Percentiles rank a stretch among this genome's conserved stretches.
phyloP scores from a whole-genome alignment of 2,113 vertebrate species.

The Aviceda subcristata region DNA sequence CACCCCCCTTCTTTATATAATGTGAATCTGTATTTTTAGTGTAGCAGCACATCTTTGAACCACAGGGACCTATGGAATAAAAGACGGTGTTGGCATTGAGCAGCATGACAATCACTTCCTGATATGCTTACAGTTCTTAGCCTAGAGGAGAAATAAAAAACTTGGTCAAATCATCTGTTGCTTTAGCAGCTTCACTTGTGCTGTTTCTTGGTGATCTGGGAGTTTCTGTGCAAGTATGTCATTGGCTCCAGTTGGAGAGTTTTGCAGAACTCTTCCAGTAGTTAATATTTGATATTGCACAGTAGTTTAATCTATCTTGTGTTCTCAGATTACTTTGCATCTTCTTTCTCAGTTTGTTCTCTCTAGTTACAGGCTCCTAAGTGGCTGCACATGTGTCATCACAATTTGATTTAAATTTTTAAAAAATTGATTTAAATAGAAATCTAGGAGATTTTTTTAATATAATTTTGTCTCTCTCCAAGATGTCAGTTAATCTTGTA shows the following conservation, averaged over 20 bases:
- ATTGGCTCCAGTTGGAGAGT: background rate
- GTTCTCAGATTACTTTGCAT: background rate
- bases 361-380: background rate
- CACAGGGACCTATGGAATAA: background rate
- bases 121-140: background rate
- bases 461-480: background rate
- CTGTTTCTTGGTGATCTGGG: background rate
- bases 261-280: background rate
- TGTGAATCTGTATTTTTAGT: background rate
- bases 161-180: background rate
- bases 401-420: background rate
- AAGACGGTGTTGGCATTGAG: background rate
- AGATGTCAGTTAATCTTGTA: background rate
- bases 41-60: background rate
- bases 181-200: background rate
- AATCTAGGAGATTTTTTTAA: background rate
- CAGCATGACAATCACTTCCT: background rate
- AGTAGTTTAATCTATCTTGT: background rate
- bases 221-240: background rate
- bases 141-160: background rate
- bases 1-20: background rate
- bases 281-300: background rate
- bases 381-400: background rate
- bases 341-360: background rate
- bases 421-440: background rate